phyloP scores from a whole-genome alignment of 2,888 invertebrate species.

The Himalopsyche anomala region DNA sequence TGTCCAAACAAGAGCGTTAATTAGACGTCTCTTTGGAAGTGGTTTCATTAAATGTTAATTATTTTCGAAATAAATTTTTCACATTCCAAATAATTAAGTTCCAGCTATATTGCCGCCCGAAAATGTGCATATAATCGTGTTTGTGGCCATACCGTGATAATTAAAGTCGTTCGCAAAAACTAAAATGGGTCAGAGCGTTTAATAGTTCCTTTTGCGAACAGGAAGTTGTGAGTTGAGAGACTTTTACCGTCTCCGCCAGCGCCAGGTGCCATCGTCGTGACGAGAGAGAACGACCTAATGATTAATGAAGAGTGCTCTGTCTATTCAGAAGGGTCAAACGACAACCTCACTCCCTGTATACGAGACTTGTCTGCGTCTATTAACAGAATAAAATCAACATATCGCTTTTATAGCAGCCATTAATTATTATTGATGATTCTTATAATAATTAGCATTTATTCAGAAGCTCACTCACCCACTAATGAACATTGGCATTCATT shows the following conservation, averaged over 20 bases:
- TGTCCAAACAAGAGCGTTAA: too few relatives aligned
- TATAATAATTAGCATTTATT: not conserved
- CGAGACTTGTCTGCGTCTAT: not conserved
- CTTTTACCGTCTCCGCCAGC: constrained; percentile 7
- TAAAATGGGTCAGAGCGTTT: constrained; percentile 16
- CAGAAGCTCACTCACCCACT: too few relatives aligned
- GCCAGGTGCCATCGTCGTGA: constrained; percentile 17
- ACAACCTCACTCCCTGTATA: not conserved
- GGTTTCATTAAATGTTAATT: too few relatives aligned
- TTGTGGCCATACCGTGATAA: not conserved
- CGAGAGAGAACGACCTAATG: constrained; percentile 21
- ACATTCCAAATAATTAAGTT: too few relatives aligned
- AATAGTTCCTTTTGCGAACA: constrained; percentile 9
- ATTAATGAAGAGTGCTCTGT: constrained; percentile 7
- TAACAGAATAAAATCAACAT: not conserved
- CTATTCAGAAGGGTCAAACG: constrained; percentile 6
- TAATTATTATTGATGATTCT: constrained; percentile 18
- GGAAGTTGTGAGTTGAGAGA: constrained; percentile 15
- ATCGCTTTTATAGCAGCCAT: not conserved
- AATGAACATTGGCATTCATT: too few relatives aligned
- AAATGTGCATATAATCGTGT: not conserved
- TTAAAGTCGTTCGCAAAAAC: constrained; percentile 1
- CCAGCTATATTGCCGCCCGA: not conserved
- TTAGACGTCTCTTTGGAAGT: too few relatives aligned
- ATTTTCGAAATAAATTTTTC: too few relatives aligned